A percentile compares a stretch with the other conserved stretches of the same genome.
Conservation (phyloP, 1,140 invertebrate genomes). For the Halictus rubicundus region DNA sequence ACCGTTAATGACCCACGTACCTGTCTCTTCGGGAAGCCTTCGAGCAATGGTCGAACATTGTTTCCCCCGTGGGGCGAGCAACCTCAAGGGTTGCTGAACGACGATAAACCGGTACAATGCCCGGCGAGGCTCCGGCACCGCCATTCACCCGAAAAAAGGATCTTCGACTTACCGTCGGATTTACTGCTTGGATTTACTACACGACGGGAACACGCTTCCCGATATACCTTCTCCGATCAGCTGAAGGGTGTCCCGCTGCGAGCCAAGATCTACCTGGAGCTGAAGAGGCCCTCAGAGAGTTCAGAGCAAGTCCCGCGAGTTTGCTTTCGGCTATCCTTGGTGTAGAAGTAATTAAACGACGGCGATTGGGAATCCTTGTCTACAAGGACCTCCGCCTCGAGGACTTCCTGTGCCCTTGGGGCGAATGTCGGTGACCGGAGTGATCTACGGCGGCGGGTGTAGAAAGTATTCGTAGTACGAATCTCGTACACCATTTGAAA, state of each 20-base stretch:
- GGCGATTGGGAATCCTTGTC: too few relatives aligned
- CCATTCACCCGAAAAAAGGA: neutral
- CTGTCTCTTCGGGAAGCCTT: neutral
- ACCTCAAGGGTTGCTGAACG: neutral
- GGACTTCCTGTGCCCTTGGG: too few relatives aligned
- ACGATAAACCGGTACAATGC: slow-evolving; percentile 4
- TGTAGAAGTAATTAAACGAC: too few relatives aligned
- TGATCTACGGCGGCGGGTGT: too few relatives aligned
- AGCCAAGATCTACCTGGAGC: neutral
- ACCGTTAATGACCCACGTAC: slow-evolving; percentile 11
- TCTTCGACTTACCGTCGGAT: slow-evolving; percentile 37
- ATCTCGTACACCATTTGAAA: too few relatives aligned
- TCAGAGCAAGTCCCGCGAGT: too few relatives aligned
- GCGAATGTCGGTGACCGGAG: too few relatives aligned
- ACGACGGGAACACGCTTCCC: too few relatives aligned
- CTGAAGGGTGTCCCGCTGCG: neutral
- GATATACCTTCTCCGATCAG: neutral
- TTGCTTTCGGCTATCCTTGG: too few relatives aligned
- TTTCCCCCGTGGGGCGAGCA: neutral
- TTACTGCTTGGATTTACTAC: neutral
- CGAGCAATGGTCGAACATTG: neutral
- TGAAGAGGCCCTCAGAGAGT: too few relatives aligned
- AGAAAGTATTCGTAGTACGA: too few relatives aligned
- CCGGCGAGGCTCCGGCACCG: neutral
- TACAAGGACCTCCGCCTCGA: too few relatives aligned